Base-by-base conservation (phyloP, 1,140 invertebrate species). In the Chrysomallon squamiferum region DNA sequence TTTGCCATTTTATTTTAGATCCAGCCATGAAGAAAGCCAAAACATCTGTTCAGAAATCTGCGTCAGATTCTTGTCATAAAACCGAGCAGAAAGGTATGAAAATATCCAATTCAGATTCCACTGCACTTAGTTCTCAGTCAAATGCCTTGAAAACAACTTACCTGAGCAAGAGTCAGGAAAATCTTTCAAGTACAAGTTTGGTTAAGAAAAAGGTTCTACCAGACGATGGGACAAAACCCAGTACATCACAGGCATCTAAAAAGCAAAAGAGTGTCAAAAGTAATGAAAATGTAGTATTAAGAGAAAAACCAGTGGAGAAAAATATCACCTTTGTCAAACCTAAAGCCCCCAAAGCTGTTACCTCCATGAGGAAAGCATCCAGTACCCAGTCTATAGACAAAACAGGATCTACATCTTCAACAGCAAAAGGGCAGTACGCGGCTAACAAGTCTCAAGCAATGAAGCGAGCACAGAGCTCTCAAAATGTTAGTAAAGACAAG, bases 151-250 rank as follows among this genome's bases (percentile, higher is more conserved):
- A 58, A 22, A 80, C 76, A 47, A 71, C 74, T 11, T 84, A 79
- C 33, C 66, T 85, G n/a, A 85, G 83, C 62, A 84, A 83, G 72
- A 85, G 83, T 65, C 82, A 85, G 57, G 83, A 85, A 52, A 85
- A 79, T 61, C 73, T 85, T 11, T 74, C 75, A 3, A 78, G 75
- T 61, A 66, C 71, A 30, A 76, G 77, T 35, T 75, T 74, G 52
- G 77, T 72, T 60, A 79, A 78, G 57, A 65, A 43, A 15, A 50
- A 32, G 50, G 29, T 45, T 54, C 18, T 49, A 45, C 22, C 35
- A 32, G 7, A 38, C 60, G 32, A 59, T 59, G 32, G 57, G 43
- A 33, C 30, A 50, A 6, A 50, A 67, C 13, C 32, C 43, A 57
- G 33, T 20, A 57, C 50, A 45, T 33, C 58, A 54, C 22, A 41